phyloP scores from a whole-genome alignment of 1,140 invertebrate species.

The Eupristina koningsbergeri region DNA sequence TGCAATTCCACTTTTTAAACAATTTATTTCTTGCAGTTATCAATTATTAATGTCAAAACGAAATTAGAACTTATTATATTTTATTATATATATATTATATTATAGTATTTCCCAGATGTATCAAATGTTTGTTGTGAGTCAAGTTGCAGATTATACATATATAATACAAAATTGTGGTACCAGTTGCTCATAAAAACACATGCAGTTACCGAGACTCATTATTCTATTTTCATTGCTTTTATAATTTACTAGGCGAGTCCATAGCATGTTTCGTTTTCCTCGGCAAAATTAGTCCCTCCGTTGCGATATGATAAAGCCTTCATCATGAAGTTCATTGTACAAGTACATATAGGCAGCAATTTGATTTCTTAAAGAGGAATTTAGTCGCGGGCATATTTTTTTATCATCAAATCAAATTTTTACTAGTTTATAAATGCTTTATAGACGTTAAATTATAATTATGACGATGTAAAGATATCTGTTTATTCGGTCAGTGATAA shows the following conservation, averaged over 20 bases:
- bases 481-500: no score
- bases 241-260: slow-evolving; percentile 8
- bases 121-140: background rate
- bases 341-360: background rate
- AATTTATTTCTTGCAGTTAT: background rate
- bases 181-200: slow-evolving; percentile 8
- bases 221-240: slow-evolving; percentile 11
- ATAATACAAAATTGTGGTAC: background rate
- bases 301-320: slow-evolving; percentile 6
- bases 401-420: background rate
- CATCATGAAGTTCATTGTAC: background rate
- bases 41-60: background rate
- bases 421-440: background rate
- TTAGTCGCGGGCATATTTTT: background rate
- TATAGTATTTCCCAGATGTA: no score
- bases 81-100: no score
- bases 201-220: background rate
- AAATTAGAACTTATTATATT: background rate
- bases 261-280: background rate
- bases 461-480: no score
- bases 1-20: background rate
- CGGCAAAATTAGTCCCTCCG: background rate
- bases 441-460: no score
- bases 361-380: background rate
- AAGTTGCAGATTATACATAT: background rate